Evolutionary conservation across 2,888 invertebrate species (phyloP).

Genomic region (Schrankia costaestrigalis): DNA sequence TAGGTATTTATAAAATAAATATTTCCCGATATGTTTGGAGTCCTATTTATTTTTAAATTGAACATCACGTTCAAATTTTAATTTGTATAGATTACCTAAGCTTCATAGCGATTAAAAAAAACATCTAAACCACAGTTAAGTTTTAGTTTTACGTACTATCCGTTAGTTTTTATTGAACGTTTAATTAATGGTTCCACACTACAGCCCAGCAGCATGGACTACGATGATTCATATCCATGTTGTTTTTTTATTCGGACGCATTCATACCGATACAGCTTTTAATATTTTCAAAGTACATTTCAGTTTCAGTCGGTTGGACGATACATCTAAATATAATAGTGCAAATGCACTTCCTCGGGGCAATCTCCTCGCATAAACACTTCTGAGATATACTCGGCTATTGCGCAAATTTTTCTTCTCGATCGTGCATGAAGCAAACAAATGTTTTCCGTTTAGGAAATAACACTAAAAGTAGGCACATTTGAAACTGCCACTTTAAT

Average conservation of each 20-base stretch:
- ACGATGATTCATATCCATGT: conserved; percentile 51
- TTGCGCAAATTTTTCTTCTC: conserved; percentile 62
- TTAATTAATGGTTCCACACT: conserved; percentile 63
- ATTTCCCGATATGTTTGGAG: conserved; percentile 15
- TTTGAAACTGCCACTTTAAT: conserved; percentile 79
- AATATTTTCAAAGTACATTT: conserved; percentile 21
- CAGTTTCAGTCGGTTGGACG: conserved; percentile 12
- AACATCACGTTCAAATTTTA: conserved; percentile 40
- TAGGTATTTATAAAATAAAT: conserved; percentile 20
- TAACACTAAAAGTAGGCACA: conserved; percentile 79
- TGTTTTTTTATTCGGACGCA: conserved; percentile 34
- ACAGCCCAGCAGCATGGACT: conserved; percentile 52
- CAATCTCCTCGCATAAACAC: conserved; percentile 46
- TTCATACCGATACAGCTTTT: conserved; percentile 24
- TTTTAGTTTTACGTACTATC: too few species aligned
- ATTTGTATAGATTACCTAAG: conserved; percentile 46
- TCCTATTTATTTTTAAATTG: conserved; percentile 39
- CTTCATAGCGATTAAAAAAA: too few species aligned
- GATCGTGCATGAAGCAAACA: conserved; percentile 71
- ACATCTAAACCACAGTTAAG: too few species aligned
- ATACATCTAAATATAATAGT: conserved; percentile 16
- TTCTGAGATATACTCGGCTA: conserved; percentile 48
- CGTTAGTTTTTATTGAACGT: conserved; percentile 58
- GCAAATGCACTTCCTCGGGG: conserved; percentile 27
- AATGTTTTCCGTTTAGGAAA: conserved; percentile 78